Evolutionary conservation across 2,113 vertebrate genomes (phyloP).

Genomic region (Pristiophorus japonicus): DNA sequence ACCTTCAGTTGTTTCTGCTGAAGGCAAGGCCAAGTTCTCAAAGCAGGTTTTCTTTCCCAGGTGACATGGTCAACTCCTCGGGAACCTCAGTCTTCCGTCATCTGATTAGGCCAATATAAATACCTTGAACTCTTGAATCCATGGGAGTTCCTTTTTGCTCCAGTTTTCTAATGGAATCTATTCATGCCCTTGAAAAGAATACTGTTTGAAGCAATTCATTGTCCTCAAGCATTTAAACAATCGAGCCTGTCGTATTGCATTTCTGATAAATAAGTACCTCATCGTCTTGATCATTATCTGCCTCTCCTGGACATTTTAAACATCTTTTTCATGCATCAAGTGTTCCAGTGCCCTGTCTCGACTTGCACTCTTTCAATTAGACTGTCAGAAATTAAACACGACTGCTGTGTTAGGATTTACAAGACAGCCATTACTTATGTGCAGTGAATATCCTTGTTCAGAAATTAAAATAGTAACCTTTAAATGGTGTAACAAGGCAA

Average conservation of each 20-base stretch:
- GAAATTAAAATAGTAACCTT: not conserved
- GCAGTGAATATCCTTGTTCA: not conserved
- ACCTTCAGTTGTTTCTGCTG: not conserved
- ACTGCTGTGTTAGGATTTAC: not conserved
- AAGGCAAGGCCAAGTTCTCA: not conserved
- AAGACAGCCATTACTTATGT: not conserved
- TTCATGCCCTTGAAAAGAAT: not conserved
- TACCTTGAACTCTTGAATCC: not conserved
- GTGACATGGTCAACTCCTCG: not conserved
- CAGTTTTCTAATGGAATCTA: not conserved
- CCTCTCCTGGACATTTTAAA: not conserved
- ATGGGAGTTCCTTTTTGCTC: not conserved
- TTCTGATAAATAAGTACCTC: not conserved
- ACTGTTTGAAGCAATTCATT: not conserved
- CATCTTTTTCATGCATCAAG: not conserved
- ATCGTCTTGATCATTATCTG: not conserved
- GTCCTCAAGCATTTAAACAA: not conserved
- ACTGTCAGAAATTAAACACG: not conserved
- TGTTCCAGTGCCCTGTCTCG: not conserved
- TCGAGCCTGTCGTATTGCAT: not conserved
- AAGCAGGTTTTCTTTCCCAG: not conserved
- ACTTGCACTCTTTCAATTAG: not conserved
- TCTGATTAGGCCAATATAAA: not conserved
- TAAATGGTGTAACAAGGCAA: not conserved
- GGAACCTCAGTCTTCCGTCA: not conserved